Evolutionary conservation across 2,113 vertebrate species (phyloP).

Genomic region (Etheostoma spectabile): DNA sequence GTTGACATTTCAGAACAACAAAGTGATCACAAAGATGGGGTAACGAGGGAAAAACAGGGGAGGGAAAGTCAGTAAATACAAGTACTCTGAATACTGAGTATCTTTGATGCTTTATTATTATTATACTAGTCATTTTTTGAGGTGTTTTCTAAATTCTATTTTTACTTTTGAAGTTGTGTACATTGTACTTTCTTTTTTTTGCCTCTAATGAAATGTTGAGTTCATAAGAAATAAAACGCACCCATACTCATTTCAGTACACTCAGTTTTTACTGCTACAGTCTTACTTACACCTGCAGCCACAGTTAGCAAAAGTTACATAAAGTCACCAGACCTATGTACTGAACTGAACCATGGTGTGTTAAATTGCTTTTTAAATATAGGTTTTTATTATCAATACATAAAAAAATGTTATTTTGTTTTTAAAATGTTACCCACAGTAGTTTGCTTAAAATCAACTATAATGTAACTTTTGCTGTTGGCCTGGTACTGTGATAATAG

Average conservation of each 20-base stretch:
- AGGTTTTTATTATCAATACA: not conserved
- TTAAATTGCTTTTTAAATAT: not conserved
- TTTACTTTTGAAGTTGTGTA: not conserved
- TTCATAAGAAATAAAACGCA: not conserved
- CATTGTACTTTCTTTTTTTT: not conserved
- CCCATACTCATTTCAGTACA: not conserved
- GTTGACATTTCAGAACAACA: slow-evolving; percentile 48
- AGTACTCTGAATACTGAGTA: not conserved
- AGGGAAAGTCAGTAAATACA: not conserved
- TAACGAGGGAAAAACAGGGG: not conserved
- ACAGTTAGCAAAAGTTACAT: not conserved
- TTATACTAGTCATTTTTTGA: not conserved
- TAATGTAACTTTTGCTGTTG: not conserved
- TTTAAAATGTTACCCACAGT: not conserved
- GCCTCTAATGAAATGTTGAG: not conserved
- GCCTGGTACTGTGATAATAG: not conserved
- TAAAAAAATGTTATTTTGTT: not conserved
- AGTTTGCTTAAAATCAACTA: not conserved
- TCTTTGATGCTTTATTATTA: not conserved
- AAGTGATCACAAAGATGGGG: slow-evolving; percentile 15
- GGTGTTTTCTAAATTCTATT: not conserved
- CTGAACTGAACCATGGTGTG: not conserved
- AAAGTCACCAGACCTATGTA: not conserved
- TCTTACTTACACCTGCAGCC: not conserved
- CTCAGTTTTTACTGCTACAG: not conserved